Evolutionary conservation across 2,888 invertebrate genomes (phyloP).

Genomic region (Nasonia oneida): DNA sequence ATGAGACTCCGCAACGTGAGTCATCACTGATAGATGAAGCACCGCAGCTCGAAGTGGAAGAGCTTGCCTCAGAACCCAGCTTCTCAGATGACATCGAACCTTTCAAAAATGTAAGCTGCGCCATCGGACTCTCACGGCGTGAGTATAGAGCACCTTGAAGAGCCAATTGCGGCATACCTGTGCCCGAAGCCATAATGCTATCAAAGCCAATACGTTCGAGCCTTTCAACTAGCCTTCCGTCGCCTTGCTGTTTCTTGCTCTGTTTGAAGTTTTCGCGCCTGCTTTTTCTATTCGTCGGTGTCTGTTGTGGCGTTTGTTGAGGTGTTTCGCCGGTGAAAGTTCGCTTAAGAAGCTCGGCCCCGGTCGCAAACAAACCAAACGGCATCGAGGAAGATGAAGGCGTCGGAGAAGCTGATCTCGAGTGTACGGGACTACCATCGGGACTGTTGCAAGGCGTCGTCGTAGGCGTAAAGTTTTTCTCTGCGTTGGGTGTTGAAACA

Average conservation of each 20-base stretch:
- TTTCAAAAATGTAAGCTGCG: constrained; percentile 88
- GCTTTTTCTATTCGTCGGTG: constrained; percentile 60
- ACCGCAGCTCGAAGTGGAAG: constrained; percentile 78
- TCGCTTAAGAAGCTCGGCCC: constrained; percentile 84
- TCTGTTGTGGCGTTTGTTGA: constrained; percentile 69
- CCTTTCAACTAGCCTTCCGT: constrained; percentile 82
- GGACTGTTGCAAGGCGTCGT: constrained; percentile 95
- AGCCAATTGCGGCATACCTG: constrained; percentile 83
- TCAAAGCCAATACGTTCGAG: constrained; percentile 86
- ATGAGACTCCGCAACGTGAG: constrained; percentile 56
- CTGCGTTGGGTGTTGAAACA: constrained; percentile 83
- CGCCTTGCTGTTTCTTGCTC: constrained; percentile 70
- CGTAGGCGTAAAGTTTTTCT: constrained; percentile 87
- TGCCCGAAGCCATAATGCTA: constrained; percentile 82
- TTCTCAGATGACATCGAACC: constrained; percentile 77
- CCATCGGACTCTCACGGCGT: constrained; percentile 88
- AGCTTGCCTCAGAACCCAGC: constrained; percentile 49
- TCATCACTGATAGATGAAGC: constrained; percentile 78
- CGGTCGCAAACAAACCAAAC: constrained; percentile 83
- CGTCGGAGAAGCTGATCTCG: constrained; percentile 82
- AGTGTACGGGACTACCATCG: constrained; percentile 83
- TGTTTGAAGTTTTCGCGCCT: constrained; percentile 49
- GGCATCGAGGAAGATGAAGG: constrained; percentile 72
- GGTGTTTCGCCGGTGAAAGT: constrained; percentile 81
- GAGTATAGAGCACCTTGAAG: constrained; percentile 83